Evolutionary conservation across 2,113 vertebrate species (phyloP), one percentile per base, ranked within the genome.

Genomic region (Gila orcuttii): DNA sequence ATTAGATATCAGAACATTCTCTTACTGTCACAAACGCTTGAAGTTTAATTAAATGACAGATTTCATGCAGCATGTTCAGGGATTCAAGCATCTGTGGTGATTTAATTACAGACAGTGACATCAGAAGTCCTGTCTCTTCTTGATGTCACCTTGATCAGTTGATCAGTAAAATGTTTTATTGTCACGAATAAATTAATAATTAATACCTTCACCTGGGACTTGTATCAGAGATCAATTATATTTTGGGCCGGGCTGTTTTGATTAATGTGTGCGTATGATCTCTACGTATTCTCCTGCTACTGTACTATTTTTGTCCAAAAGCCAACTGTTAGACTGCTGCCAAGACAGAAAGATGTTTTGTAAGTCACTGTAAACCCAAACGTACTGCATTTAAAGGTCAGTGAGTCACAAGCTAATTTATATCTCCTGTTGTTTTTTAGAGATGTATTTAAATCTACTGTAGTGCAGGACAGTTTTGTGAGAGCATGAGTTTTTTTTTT

Each of bases 241-340:
- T 92, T 90, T 91, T 91, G 90, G 79, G 64, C 77, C 28, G 86
- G 88, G 62, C 87, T 90, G 86, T 91, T 92, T 55, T 92, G 93
- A 91, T 93, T 89, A 88, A 93, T 92, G 86, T 87, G 81, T 91
- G 90, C 88, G 89, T 75, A 55, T 21, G 39, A 52, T 74, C 57
- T 57, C 13, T 31, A 39, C 23, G 12, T 69, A 62, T 66, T 47
- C 21, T 42, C 10, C 33, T 59, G 15, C 42, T 66, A 45, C 23
- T 55, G 17, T 23, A 57, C 19, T 33, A 62, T 36, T 45, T 62
- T 52, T 36, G 39, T 52, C 17, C 10, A 42, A 76, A 68, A 3
- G 47, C 60, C 83, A 69, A 17, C 6, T 6, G 10, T 68, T 47
- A 69, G 52, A 62, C 36, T 42, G 31, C 77, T 66, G 69, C 36